Base-by-base conservation (phyloP, 2,888 invertebrate species). In the Argyresthia goedartella region DNA sequence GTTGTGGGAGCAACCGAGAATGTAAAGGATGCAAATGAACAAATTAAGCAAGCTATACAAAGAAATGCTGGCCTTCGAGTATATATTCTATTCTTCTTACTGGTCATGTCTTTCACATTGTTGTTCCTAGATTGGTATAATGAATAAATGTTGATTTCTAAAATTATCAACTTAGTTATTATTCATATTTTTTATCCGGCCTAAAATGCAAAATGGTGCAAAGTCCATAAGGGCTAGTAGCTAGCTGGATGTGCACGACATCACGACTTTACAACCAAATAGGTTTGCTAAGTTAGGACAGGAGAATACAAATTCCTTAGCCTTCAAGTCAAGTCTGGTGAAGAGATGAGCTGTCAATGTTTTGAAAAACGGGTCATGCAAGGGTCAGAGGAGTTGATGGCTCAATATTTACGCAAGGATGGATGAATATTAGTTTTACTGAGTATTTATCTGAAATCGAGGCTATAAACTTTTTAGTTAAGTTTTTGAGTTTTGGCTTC, bases 81-180 rank as follows among this genome's bases (percentile, higher is more conserved):
- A 11, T 98, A 96, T 90, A 92, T 98, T 53, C 84, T 99, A 34
- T 99, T 99, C 81, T 98, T 98, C 73, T 87, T 99, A 52, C 85
- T 99, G 60, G 97, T 99, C 42, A 94, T 98, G 91, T 97, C 98
- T 42, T 97, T 99, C 74, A 95, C 97, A 15, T 87, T 99, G 51
- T 86, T 99, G 9, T 99, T 99, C 79, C 88, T 99, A 51, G 98
- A 99, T 87, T 99, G 99, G 99, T 99, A 99, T 76, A 99, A 99
- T 89, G 95, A 95, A 62, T 86, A 79, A 79, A 73, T 35, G 8
- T 14, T 9, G n/a, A 13, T 8, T 16, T 15, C 7, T 1, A 45
- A 45, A 16, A 45, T 45, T 9, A 11, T 9, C 4, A 39, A 39
- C 3, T 11, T 39, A n/a, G n/a, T 39, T 39, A 11, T 39, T 39